Percentiles rank a stretch among this genome's conserved stretches.
These are phyloP conservation scores for Ceratosolen fusciceps DNA, from an alignment of 1,140 invertebrate genomes.

Conservation along the genomic window DNA sequence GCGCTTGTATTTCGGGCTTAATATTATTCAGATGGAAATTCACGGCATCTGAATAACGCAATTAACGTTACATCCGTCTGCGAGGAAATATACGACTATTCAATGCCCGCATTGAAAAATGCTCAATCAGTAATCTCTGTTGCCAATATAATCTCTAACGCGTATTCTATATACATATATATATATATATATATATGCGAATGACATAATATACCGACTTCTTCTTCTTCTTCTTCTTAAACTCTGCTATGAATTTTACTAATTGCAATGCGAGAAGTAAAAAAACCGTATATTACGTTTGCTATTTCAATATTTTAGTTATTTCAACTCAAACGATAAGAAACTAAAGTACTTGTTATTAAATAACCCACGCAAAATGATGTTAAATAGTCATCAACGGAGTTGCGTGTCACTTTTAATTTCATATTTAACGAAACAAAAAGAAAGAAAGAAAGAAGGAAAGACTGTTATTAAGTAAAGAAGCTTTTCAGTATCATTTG, in stretches of 20 bases:
- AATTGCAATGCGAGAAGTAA: slow-evolving; percentile 3
- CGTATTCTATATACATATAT: neutral
- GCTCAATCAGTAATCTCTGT: neutral
- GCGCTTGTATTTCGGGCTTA: no score
- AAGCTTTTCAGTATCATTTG: neutral
- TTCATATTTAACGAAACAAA: neutral
- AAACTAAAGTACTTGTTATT: neutral
- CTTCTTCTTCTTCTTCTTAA: no score
- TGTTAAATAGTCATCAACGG: neutral
- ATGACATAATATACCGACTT: slow-evolving; percentile 5
- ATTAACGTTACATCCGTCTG: neutral
- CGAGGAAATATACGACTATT: neutral
- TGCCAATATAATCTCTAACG: neutral
- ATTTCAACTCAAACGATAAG: neutral
- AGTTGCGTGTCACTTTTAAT: neutral
- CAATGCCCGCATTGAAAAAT: neutral
- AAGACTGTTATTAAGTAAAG: neutral
- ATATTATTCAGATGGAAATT: neutral
- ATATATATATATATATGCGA: neutral
- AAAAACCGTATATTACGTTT: neutral
- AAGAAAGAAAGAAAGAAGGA: no score
- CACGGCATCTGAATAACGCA: neutral
- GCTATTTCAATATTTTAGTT: neutral
- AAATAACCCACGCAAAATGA: neutral
- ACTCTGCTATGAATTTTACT: neutral